Percentiles rank a stretch among this genome's conserved stretches.
These are phyloP conservation scores for Acanthosoma haemorrhoidale DNA, from an alignment of 2,888 invertebrate species.

Conservation along the genomic window DNA sequence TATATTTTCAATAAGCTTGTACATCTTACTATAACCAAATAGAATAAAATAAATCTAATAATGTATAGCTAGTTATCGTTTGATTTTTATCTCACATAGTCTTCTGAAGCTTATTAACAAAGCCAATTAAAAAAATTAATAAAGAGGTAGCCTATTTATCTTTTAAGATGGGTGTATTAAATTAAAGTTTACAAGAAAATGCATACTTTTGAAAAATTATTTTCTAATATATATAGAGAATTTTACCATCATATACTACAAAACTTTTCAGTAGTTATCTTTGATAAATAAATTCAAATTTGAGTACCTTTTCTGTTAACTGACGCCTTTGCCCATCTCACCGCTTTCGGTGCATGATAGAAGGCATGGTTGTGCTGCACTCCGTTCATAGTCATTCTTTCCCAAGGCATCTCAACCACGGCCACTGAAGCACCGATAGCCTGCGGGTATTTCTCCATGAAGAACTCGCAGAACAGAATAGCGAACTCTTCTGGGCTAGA, in stretches of 20 bases:
- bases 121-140: too few relatives aligned
- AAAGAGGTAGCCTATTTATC: too few relatives aligned
- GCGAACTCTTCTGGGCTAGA: conserved; percentile 73
- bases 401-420: conserved; percentile 72
- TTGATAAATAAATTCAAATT: background rate
- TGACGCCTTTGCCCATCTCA: conserved; percentile 63
- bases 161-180: too few relatives aligned
- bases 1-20: too few relatives aligned
- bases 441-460: conserved; percentile 68
- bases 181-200: too few relatives aligned
- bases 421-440: conserved; percentile 63
- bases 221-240: conserved; percentile 24
- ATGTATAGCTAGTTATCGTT: too few relatives aligned
- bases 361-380: conserved; percentile 70
- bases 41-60: too few relatives aligned
- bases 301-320: conserved; percentile 61
- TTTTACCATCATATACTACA: too few relatives aligned
- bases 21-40: too few relatives aligned
- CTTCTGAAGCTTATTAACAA: too few relatives aligned
- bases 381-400: conserved; percentile 55
- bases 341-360: conserved; percentile 61
- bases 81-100: too few relatives aligned
- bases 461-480: conserved; percentile 65
- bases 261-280: background rate
- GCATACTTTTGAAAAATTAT: too few relatives aligned